These are phyloP conservation scores for Alouatta palliata DNA, from an alignment of 2,113 vertebrate genomes.

Conservation along the genomic window DNA sequence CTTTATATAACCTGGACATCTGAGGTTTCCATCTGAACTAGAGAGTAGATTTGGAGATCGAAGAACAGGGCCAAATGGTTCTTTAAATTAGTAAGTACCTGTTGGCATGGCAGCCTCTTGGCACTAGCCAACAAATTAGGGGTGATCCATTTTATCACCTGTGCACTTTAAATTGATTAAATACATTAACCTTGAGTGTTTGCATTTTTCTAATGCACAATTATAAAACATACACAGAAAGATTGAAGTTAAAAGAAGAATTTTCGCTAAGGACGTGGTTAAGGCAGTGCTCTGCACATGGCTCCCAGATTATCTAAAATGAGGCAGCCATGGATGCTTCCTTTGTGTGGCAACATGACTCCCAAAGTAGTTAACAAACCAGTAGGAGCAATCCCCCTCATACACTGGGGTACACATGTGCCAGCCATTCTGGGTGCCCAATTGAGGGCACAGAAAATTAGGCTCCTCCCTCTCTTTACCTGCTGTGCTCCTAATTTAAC, in stretches of 20 bases:
- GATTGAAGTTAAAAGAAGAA: background rate
- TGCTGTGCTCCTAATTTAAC: background rate
- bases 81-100: background rate
- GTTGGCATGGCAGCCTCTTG: background rate
- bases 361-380: background rate
- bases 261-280: background rate
- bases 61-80: background rate
- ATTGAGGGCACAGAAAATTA: background rate
- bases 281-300: background rate
- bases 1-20: background rate
- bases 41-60: background rate
- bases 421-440: background rate
- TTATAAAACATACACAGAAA: background rate
- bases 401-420: fast-evolving
- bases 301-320: background rate
- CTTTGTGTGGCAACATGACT: fast-evolving
- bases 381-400: background rate
- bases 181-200: background rate
- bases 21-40: background rate
- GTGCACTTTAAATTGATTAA: background rate
- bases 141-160: background rate
- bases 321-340: background rate
- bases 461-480: too few species aligned
- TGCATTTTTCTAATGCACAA: background rate
- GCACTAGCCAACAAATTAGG: background rate